Conservation (phyloP, 2,888 invertebrate genomes). For the Chloroclystis v-ata region DNA sequence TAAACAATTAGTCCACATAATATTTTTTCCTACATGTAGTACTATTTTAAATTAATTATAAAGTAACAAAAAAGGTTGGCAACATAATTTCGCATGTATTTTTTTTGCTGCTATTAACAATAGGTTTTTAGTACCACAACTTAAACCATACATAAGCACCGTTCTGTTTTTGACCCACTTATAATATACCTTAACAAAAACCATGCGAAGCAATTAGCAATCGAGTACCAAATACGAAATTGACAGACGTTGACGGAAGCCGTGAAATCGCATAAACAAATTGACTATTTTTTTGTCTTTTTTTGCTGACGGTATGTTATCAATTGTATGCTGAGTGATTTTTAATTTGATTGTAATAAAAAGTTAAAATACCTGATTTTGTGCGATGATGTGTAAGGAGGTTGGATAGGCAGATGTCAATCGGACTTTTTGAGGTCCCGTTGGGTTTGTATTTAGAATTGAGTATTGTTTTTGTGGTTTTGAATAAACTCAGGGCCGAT, state of each 20-base stretch:
- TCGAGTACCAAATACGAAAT: slow-evolving; percentile 23
- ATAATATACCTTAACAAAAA: neutral
- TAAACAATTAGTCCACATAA: too few relatives aligned
- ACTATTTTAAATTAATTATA: too few relatives aligned
- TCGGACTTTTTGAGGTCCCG: slow-evolving; percentile 43
- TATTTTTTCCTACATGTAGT: too few relatives aligned
- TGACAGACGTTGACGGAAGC: slow-evolving; percentile 31
- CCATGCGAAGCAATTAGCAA: slow-evolving; percentile 10
- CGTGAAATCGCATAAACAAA: slow-evolving; percentile 24
- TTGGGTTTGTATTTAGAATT: neutral
- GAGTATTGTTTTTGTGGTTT: too few relatives aligned
- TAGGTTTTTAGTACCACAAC: too few relatives aligned
- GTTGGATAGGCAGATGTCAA: slow-evolving; percentile 68
- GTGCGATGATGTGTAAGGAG: slow-evolving; percentile 59
- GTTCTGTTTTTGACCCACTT: neutral
- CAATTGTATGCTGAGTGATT: slow-evolving; percentile 70
- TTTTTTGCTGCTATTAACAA: too few relatives aligned
- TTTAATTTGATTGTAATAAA: slow-evolving; percentile 73
- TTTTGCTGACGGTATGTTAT: slow-evolving; percentile 48
- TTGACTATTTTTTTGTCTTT: slow-evolving; percentile 18
- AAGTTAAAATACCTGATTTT: slow-evolving; percentile 61
- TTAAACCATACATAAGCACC: neutral
- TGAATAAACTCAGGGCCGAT: too few relatives aligned
- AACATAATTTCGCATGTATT: too few relatives aligned
- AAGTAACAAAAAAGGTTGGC: too few relatives aligned